A percentile compares a stretch with the other conserved stretches of the same genome.
Evolutionary conservation across 2,113 vertebrate species (phyloP).

Genomic region (Upupa epops): DNA sequence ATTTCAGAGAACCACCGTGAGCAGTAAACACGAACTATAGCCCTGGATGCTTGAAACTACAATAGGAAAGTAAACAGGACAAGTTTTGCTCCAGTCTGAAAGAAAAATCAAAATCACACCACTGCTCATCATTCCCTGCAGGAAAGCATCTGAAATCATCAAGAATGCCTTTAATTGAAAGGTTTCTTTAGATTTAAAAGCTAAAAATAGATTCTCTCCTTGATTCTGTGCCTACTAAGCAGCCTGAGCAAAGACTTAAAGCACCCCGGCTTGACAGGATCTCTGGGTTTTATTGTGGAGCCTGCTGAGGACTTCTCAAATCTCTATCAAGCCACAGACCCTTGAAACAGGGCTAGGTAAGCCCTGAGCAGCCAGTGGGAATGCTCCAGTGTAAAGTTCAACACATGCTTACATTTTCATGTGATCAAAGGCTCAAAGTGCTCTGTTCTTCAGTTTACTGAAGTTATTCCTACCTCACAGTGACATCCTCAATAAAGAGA

Average conservation of each 20-base stretch:
- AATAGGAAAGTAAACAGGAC: background rate
- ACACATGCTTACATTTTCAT: background rate
- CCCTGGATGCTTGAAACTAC: background rate
- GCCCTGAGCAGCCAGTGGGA: background rate
- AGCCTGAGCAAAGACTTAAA: slow-evolving; percentile 24
- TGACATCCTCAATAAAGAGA: background rate
- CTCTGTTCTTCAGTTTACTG: background rate
- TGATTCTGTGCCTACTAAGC: background rate
- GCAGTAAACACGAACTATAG: background rate
- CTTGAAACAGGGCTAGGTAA: background rate
- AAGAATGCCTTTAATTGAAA: background rate
- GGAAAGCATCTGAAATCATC: background rate
- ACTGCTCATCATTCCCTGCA: background rate
- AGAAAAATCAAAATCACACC: background rate
- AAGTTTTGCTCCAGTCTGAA: background rate
- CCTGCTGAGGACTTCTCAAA: slow-evolving; percentile 23
- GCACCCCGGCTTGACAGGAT: background rate
- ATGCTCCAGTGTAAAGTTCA: background rate
- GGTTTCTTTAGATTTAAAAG: background rate
- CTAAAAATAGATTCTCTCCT: background rate
- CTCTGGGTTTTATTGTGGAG: background rate
- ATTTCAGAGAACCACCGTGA: background rate
- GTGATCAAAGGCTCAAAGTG: slow-evolving; percentile 11
- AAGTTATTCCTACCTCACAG: slow-evolving; percentile 1
- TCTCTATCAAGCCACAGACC: background rate